A percentile compares a stretch with the other conserved stretches of the same genome.
Conservation (phyloP, 2,113 vertebrate genomes). For the Phycodurus eques region DNA sequence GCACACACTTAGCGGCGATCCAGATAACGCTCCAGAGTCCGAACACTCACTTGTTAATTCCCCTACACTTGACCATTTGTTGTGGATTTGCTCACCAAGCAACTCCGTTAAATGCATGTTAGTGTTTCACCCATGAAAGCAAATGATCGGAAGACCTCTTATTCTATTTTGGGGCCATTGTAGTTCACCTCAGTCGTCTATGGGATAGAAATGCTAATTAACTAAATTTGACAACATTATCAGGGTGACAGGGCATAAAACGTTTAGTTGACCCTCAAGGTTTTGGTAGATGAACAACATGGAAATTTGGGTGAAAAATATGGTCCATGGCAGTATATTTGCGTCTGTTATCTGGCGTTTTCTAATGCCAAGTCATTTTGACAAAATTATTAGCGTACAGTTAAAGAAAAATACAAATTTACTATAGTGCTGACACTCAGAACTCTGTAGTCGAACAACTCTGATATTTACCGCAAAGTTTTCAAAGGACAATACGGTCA, state of each 20-base stretch:
- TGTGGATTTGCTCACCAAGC: slow-evolving; percentile 21
- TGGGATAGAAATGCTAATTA: not conserved
- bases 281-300: no score
- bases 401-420: not conserved
- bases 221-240: not conserved
- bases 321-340: no score
- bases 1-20: slow-evolving; percentile 29
- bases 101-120: not conserved
- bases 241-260: no score
- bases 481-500: not conserved
- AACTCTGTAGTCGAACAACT: not conserved
- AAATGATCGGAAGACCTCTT: not conserved
- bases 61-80: not conserved
- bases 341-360: not conserved
- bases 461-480: not conserved
- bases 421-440: not conserved
- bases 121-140: not conserved
- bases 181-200: not conserved
- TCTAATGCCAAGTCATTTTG: not conserved
- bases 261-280: no score
- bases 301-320: no score
- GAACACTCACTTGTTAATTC: slow-evolving; percentile 15
- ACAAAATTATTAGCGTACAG: not conserved
- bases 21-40: slow-evolving; percentile 11
- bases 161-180: not conserved